Evolutionary conservation across 2,888 invertebrate genomes (phyloP).

Genomic region (Melipona bicolor): DNA sequence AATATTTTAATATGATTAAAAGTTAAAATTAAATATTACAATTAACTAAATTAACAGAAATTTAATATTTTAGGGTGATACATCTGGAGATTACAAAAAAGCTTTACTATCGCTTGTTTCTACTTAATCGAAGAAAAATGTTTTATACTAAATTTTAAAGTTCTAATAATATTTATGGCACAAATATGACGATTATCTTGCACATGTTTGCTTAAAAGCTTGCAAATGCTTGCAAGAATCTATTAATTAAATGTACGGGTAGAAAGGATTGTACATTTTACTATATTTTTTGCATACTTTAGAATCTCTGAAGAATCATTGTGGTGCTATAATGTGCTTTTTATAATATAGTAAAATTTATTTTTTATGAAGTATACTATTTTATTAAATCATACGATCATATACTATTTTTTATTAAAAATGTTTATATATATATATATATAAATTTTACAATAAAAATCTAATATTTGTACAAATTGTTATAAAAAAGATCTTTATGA

Average conservation of each 20-base stretch:
- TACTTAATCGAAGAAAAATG: constrained; percentile 82
- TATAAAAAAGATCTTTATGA: constrained; percentile 32
- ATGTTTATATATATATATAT: constrained; percentile 37
- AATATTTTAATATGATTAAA: background rate
- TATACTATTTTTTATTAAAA: constrained; percentile 37
- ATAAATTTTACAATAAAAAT: constrained; percentile 29
- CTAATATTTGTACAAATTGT: constrained; percentile 52
- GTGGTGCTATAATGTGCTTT: constrained; percentile 22
- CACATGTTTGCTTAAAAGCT: constrained; percentile 24
- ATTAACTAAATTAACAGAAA: background rate
- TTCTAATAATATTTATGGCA: background rate
- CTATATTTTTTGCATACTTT: constrained; percentile 19
- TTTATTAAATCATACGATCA: constrained; percentile 30
- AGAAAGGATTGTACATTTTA: constrained; percentile 27
- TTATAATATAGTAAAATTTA: constrained; percentile 36
- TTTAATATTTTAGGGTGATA: constrained; percentile 91
- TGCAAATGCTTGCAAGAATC: constrained; percentile 18
- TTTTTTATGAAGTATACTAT: constrained; percentile 36
- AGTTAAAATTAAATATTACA: too few relatives aligned
- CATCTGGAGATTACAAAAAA: constrained; percentile 97
- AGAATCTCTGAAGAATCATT: constrained; percentile 9
- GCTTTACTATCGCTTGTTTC: constrained; percentile 94
- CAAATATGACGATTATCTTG: constrained; percentile 3
- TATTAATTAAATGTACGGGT: constrained; percentile 16
- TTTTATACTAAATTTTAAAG: background rate